A percentile compares a stretch with the other conserved stretches of the same genome.
phyloP scores from a whole-genome alignment of 2,797 vertebrate genomes.

The Danio choprae region DNA sequence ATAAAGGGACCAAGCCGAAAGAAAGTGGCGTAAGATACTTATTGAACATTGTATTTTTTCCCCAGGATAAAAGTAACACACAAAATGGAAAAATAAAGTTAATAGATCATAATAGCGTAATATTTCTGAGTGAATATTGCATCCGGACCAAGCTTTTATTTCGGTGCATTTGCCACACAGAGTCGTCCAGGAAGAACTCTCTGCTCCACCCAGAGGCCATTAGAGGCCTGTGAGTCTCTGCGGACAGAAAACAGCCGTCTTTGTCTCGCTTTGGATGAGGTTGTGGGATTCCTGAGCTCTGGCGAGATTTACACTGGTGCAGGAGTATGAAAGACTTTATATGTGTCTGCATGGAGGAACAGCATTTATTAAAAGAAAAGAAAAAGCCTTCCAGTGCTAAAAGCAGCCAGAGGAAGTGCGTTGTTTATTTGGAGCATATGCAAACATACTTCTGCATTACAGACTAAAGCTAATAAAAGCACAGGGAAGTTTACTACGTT shows the following conservation, averaged over 20 bases:
- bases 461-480: neutral
- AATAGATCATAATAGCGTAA: too few species aligned
- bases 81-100: too few species aligned
- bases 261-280: neutral
- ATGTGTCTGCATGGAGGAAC: neutral
- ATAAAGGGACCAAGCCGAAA: too few species aligned
- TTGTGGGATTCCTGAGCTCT: constrained; percentile 9
- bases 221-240: neutral
- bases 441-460: constrained; percentile 9
- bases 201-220: constrained; percentile 1
- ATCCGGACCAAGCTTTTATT: too few species aligned
- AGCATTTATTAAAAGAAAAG: neutral
- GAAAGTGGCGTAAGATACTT: too few species aligned
- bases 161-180: neutral
- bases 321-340: neutral
- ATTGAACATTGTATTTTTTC: too few species aligned
- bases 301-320: neutral
- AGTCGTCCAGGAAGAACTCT: neutral
- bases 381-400: neutral
- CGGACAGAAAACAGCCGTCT: neutral
- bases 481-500: neutral
- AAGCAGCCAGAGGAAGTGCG: neutral
- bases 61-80: too few species aligned
- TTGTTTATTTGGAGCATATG: constrained; percentile 7
- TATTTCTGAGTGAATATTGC: too few species aligned